These are phyloP conservation scores for Ophion ventricosus DNA, from an alignment of 2,888 invertebrate genomes.

Conservation along the genomic window DNA sequence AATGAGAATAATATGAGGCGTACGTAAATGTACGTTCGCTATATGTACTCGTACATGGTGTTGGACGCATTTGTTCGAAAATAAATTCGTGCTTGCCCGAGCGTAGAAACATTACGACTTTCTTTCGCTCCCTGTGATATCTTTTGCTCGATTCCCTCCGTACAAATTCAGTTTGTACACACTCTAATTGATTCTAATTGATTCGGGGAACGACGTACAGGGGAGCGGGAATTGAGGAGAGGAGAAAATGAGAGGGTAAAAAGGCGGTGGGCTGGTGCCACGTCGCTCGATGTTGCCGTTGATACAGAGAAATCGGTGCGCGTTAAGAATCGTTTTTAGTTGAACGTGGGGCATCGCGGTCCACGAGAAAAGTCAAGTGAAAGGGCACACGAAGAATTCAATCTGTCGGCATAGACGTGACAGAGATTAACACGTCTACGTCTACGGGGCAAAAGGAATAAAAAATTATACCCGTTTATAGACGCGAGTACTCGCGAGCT, in stretches of 20 bases:
- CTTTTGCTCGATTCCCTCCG: too few relatives aligned
- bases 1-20: too few relatives aligned
- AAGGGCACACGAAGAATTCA: background rate
- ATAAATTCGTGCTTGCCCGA: background rate
- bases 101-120: background rate
- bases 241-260: background rate
- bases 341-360: background rate
- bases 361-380: background rate
- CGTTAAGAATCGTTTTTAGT: background rate
- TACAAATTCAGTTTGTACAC: background rate
- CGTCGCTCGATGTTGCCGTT: too few relatives aligned
- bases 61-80: background rate
- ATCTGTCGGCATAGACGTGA: background rate
- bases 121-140: background rate
- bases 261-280: too few relatives aligned
- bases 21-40: too few relatives aligned
- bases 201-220: too few relatives aligned
- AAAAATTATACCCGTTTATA: constrained; percentile 1
- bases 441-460: too few relatives aligned
- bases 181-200: too few relatives aligned
- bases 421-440: too few relatives aligned
- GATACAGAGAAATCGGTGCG: background rate
- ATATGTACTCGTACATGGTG: too few relatives aligned
- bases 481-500: background rate
- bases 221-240: too few relatives aligned